Percentiles rank a stretch among this genome's conserved stretches.
Evolutionary conservation across 64 coral and sea anemone species (phyloP).

Genomic region (Dendrophyllia cribrosa): DNA sequence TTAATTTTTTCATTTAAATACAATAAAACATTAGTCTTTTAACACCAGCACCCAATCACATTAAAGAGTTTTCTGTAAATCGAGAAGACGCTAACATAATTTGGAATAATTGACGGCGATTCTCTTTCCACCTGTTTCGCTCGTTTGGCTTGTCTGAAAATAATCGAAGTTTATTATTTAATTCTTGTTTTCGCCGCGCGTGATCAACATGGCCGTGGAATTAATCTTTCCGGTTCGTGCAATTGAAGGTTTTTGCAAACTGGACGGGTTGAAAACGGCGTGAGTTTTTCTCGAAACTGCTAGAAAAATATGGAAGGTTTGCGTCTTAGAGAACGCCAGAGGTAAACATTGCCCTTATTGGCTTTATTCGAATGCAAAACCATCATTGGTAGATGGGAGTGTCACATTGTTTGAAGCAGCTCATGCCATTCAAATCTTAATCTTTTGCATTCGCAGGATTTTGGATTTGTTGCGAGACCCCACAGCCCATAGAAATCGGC

Average conservation of each 20-base stretch:
- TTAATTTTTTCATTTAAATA: constrained; percentile 38
- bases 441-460: constrained; percentile 27
- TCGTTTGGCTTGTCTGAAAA: background rate
- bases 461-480: constrained; percentile 24
- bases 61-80: constrained; percentile 10
- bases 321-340: constrained; percentile 45
- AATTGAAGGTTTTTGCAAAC: background rate
- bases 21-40: constrained; percentile 9
- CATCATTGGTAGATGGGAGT: constrained; percentile 37
- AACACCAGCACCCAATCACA: constrained; percentile 3
- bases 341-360: constrained; percentile 41
- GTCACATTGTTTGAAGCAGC: constrained; percentile 4
- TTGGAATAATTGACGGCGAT: constrained; percentile 29
- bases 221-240: background rate
- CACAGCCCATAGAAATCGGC: background rate
- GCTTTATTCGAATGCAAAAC: constrained; percentile 32
- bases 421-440: background rate
- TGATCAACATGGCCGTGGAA: background rate
- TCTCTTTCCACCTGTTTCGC: constrained; percentile 31
- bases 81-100: constrained; percentile 16
- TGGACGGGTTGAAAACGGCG: background rate
- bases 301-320: constrained; percentile 23
- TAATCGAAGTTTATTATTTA: constrained; percentile 33
- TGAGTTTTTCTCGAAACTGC: background rate
- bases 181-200: background rate